These are phyloP conservation scores for Himalopsyche tibetana DNA, from an alignment of 2,888 invertebrate genomes.

Conservation along the genomic window DNA sequence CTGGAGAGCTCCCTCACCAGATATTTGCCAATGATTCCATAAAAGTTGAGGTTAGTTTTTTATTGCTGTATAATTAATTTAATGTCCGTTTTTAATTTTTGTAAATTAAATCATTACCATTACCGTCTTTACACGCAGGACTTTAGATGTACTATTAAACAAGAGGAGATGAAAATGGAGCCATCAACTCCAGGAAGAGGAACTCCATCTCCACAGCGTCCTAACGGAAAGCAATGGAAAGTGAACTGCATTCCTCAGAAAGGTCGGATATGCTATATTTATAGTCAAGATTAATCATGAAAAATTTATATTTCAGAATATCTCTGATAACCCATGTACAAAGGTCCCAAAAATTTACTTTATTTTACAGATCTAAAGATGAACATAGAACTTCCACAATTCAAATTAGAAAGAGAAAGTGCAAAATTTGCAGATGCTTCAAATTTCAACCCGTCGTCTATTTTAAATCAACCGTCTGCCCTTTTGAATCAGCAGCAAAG, in stretches of 20 bases:
- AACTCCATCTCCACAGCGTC: constrained; percentile 48
- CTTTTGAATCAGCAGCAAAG: neutral
- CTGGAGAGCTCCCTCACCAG: constrained; percentile 49
- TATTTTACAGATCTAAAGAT: constrained; percentile 49
- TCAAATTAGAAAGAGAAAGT: constrained; percentile 59
- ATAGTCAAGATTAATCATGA: neutral
- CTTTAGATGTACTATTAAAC: constrained; percentile 50
- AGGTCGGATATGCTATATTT: neutral
- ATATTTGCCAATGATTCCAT: constrained; percentile 56
- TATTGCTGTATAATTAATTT: neutral
- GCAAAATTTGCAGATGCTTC: constrained; percentile 64
- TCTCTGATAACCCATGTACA: too few species aligned
- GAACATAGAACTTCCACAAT: constrained; percentile 52
- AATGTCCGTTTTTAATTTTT: neutral
- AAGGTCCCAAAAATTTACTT: neutral
- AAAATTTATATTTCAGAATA: neutral
- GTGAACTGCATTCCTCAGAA: constrained; percentile 6
- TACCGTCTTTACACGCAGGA: constrained; percentile 45
- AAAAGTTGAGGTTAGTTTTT: constrained; percentile 55
- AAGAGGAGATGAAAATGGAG: constrained; percentile 58
- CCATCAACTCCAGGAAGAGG: constrained; percentile 45
- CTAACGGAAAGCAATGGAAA: constrained; percentile 22
- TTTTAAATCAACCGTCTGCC: neutral
- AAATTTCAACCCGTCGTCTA: constrained; percentile 61
- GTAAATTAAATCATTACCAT: neutral